Percentiles rank a stretch among this genome's conserved stretches.
These are phyloP conservation scores for Hepsetus odoe DNA, from an alignment of 2,113 vertebrate genomes.

Conservation along the genomic window DNA sequence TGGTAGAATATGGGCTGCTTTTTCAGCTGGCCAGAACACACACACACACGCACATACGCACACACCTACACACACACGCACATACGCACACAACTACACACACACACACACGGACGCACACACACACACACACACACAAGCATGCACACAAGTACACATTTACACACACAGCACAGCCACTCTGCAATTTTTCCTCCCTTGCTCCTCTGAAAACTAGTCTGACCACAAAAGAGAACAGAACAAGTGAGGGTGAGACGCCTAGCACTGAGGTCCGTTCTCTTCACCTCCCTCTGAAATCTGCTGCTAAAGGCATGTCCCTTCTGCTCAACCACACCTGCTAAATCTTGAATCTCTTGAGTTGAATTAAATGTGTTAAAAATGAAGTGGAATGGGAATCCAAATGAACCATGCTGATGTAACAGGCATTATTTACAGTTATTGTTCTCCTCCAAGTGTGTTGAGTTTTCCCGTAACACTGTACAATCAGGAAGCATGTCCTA, in stretches of 20 bases:
- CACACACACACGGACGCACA: too few relatives aligned
- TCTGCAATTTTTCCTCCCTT: slow-evolving; percentile 18
- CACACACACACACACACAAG: neutral
- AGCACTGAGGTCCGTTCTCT: slow-evolving; percentile 21
- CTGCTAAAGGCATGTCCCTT: neutral
- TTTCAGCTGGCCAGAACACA: slow-evolving; percentile 32
- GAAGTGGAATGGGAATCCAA: neutral
- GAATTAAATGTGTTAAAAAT: neutral
- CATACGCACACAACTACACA: too few relatives aligned
- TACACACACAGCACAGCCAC: neutral
- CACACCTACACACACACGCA: too few relatives aligned
- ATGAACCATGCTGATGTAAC: too few relatives aligned
- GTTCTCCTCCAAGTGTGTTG: too few relatives aligned
- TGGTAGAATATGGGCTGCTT: slow-evolving; percentile 39
- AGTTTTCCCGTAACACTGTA: too few relatives aligned
- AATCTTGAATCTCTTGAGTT: neutral
- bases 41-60: too few relatives aligned
- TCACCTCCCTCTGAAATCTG: slow-evolving; percentile 23
- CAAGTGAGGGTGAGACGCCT: neutral
- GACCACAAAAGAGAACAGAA: slow-evolving; percentile 30
- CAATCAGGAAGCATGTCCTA: too few relatives aligned
- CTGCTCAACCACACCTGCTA: neutral
- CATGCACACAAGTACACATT: slow-evolving; percentile 23
- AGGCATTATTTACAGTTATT: too few relatives aligned
- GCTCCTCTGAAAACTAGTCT: slow-evolving; percentile 9